Conservation (phyloP, 2,113 vertebrate species). For the Rhabdomys dilectus region DNA sequence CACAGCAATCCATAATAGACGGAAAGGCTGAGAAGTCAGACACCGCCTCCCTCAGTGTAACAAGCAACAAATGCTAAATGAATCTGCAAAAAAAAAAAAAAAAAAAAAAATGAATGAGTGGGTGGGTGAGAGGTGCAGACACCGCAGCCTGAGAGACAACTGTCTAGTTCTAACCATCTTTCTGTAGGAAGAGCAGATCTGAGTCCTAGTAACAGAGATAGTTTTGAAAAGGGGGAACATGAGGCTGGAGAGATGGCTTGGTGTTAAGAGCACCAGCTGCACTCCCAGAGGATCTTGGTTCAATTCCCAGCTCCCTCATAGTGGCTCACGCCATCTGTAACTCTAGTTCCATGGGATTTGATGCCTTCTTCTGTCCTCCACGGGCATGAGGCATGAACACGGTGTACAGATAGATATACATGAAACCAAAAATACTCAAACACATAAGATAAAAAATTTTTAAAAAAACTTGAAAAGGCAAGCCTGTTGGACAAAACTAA, state of each 20-base stretch:
- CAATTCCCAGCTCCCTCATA: background rate
- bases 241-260: background rate
- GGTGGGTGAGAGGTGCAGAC: slow-evolving; percentile 14
- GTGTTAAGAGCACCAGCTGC: background rate
- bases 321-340: background rate
- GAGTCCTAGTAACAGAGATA: slow-evolving; percentile 48
- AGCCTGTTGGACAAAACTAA: background rate
- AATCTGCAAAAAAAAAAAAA: background rate
- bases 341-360: background rate
- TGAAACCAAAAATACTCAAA: background rate
- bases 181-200: slow-evolving; percentile 5
- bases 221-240: slow-evolving; percentile 15
- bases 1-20: background rate
- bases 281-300: too few relatives aligned
- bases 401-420: background rate
- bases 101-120: too few relatives aligned
- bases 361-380: background rate
- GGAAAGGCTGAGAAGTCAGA: slow-evolving; percentile 42
- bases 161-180: background rate
- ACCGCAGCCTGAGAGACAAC: background rate
- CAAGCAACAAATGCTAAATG: background rate
- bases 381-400: background rate
- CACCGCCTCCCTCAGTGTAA: background rate
- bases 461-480: slow-evolving; percentile 9
- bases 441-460: background rate